Evolutionary conservation across 2,888 invertebrate species (phyloP).

Genomic region (Eledona agricola): DNA sequence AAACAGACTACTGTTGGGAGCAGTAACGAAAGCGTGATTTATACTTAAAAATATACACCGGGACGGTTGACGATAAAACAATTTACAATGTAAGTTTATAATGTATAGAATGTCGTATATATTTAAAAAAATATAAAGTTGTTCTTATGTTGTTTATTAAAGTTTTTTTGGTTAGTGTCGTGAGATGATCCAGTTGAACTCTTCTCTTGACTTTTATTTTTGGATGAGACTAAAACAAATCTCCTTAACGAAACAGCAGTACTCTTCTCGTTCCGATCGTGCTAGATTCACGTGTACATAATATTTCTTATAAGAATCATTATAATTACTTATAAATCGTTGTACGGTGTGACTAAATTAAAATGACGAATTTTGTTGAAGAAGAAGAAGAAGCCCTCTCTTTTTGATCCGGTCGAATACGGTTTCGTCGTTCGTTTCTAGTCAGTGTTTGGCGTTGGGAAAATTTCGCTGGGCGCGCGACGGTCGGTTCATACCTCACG

Average conservation of each 20-base stretch:
- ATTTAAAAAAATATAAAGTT: slow-evolving; percentile 53
- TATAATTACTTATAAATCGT: slow-evolving; percentile 58
- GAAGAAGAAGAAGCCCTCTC: slow-evolving; percentile 52
- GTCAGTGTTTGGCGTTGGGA: slow-evolving; percentile 33
- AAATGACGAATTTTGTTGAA: slow-evolving; percentile 61
- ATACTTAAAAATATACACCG: slow-evolving; percentile 56
- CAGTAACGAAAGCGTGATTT: slow-evolving; percentile 53
- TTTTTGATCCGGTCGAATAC: too few relatives aligned
- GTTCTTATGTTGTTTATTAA: slow-evolving; percentile 56
- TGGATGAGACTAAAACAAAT: slow-evolving; percentile 40
- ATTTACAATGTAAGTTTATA: slow-evolving; percentile 60
- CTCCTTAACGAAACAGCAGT: too few relatives aligned
- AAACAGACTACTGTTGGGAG: slow-evolving; percentile 45
- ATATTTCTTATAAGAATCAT: slow-evolving; percentile 62
- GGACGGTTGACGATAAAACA: slow-evolving; percentile 58
- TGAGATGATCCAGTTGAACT: slow-evolving; percentile 52
- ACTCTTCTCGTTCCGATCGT: slow-evolving; percentile 30
- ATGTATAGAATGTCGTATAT: slow-evolving; percentile 60
- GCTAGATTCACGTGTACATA: slow-evolving; percentile 59
- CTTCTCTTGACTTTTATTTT: slow-evolving; percentile 50
- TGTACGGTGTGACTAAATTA: slow-evolving; percentile 63
- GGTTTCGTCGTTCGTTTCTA: slow-evolving; percentile 42
- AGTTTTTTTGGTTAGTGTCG: slow-evolving; percentile 56
- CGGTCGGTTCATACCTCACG: slow-evolving; percentile 25
- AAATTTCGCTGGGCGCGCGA: slow-evolving; percentile 33